Evolutionary conservation across 1,140 invertebrate species (phyloP).

Genomic region (Pararge aegeria): DNA sequence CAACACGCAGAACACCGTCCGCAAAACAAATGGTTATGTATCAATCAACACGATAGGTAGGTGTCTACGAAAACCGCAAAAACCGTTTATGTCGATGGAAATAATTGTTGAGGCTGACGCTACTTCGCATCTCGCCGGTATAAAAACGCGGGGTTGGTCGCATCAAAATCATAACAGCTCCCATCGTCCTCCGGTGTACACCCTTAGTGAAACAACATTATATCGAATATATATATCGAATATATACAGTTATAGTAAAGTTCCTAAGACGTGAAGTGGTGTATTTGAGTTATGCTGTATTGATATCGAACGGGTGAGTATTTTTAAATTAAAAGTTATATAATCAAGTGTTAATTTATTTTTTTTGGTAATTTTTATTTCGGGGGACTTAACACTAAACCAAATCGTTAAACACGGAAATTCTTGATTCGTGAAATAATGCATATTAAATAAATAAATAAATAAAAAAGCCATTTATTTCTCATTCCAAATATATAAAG

Average conservation of each 20-base stretch:
- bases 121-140: constrained; percentile 9
- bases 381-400: too few species aligned
- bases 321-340: background rate
- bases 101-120: constrained; percentile 14
- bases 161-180: constrained; percentile 18
- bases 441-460: too few species aligned
- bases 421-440: too few species aligned
- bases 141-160: constrained; percentile 10
- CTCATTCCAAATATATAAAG: too few species aligned
- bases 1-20: background rate
- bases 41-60: background rate
- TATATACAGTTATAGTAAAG: background rate
- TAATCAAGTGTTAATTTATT: too few species aligned
- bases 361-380: too few species aligned
- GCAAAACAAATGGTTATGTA: background rate
- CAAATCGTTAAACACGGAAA: too few species aligned
- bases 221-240: background rate
- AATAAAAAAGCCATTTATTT: too few species aligned
- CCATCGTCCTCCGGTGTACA: constrained; percentile 5
- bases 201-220: background rate
- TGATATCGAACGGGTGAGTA: background rate
- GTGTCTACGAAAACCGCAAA: background rate
- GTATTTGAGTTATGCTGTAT: background rate
- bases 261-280: constrained; percentile 6
- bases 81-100: background rate